Conservation (phyloP, 2,113 vertebrate species). For the Pelvicachromis taeniatus region DNA sequence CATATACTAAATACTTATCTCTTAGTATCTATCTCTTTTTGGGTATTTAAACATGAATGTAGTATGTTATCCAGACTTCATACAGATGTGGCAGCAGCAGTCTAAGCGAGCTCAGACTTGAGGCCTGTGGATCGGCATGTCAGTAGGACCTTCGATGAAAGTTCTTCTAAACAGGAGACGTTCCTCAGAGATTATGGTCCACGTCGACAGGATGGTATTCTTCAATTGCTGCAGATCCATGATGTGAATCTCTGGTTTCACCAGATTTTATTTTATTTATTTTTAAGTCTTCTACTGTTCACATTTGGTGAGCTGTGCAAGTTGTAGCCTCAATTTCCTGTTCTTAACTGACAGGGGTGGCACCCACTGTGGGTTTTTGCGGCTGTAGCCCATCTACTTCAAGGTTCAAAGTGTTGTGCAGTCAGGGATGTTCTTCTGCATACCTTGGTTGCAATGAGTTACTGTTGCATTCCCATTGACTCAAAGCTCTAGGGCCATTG, state of each 20-base stretch:
- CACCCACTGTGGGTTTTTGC: background rate
- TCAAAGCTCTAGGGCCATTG: background rate
- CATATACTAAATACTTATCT: background rate
- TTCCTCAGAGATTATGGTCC: background rate
- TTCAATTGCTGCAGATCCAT: background rate
- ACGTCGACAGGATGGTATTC: background rate
- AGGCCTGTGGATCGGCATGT: background rate
- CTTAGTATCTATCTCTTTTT: background rate
- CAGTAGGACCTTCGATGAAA: background rate
- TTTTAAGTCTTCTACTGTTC: background rate
- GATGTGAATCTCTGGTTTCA: background rate
- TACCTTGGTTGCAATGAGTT: background rate
- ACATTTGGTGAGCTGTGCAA: background rate
- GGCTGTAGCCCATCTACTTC: background rate
- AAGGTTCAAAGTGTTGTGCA: background rate
- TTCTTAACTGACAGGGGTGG: background rate
- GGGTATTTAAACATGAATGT: background rate
- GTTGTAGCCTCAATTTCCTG: background rate
- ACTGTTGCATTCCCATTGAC: background rate
- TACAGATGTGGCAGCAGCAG: background rate
- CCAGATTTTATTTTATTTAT: background rate
- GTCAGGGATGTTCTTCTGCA: background rate
- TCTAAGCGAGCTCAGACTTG: background rate
- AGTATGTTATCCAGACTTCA: background rate
- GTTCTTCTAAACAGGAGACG: background rate